These are phyloP conservation scores for Daboia siamensis DNA, from an alignment of 2,113 vertebrate species.

Conservation along the genomic window DNA sequence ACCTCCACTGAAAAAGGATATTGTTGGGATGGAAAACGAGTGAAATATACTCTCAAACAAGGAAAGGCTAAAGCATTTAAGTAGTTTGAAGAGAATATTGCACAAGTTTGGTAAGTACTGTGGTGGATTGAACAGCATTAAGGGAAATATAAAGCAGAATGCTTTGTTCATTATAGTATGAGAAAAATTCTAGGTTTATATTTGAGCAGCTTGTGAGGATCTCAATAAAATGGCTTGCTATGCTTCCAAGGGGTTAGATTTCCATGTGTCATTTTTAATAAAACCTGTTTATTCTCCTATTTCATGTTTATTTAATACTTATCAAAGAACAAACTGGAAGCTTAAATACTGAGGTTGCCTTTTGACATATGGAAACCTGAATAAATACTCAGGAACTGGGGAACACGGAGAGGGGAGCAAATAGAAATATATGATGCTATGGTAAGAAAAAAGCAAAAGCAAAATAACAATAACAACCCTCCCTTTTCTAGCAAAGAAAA, in stretches of 20 bases:
- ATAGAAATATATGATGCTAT: background rate
- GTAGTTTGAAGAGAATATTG: background rate
- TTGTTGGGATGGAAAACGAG: background rate
- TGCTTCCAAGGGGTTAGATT: background rate
- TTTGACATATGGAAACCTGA: background rate
- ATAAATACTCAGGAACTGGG: background rate
- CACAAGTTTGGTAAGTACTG: background rate
- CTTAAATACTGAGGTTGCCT: background rate
- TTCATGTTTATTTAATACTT: background rate
- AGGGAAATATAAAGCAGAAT: background rate
- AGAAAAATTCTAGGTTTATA: background rate
- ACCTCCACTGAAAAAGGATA: background rate
- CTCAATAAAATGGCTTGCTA: background rate
- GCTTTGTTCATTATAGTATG: background rate
- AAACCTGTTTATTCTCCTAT: background rate
- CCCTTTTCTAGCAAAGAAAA: background rate
- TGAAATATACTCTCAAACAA: background rate
- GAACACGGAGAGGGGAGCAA: background rate
- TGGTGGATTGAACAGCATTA: background rate
- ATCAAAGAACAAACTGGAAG: background rate
- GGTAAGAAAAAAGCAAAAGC: background rate
- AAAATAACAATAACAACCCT: background rate
- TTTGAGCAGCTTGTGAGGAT: background rate
- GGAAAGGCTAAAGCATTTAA: background rate
- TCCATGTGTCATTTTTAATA: background rate